Percentiles rank a stretch among this genome's conserved stretches.
Conservation (phyloP, 1,140 invertebrate species). For the Patella vulgata region DNA sequence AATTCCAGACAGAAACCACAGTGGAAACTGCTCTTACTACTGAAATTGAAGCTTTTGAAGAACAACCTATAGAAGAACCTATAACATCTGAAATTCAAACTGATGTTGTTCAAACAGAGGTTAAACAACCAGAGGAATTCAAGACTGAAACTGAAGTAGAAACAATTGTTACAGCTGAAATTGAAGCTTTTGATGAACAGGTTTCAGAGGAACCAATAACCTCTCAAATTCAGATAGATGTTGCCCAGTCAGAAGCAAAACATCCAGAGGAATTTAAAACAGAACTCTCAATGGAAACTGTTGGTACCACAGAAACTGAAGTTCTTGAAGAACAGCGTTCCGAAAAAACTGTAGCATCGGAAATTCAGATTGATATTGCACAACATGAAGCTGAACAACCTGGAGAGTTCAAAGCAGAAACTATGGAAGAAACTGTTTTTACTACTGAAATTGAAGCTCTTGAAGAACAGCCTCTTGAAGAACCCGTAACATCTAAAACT, state of each 20-base stretch:
- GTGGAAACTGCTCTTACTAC: constrained; percentile 30
- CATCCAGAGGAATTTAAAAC: constrained; percentile 33
- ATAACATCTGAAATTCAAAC: constrained; percentile 32
- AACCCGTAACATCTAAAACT: constrained; percentile 26
- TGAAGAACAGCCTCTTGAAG: constrained; percentile 26
- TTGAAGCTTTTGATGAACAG: constrained; percentile 32
- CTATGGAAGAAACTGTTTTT: constrained; percentile 14
- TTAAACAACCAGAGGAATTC: constrained; percentile 30
- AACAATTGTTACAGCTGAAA: constrained; percentile 28
- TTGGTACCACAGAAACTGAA: constrained; percentile 35
- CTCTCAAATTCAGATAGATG: constrained; percentile 32
- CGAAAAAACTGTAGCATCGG: constrained; percentile 18
- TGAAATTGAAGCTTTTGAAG: constrained; percentile 35
- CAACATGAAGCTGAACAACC: constrained; percentile 17
- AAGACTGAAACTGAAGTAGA: constrained; percentile 36
- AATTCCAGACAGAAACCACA: constrained; percentile 29
- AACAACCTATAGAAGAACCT: constrained; percentile 30
- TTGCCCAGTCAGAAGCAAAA: constrained; percentile 32
- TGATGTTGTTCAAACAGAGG: constrained; percentile 35
- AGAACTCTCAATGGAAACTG: constrained; percentile 28
- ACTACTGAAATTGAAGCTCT: constrained; percentile 26
- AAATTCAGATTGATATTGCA: constrained; percentile 22
- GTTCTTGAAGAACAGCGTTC: constrained; percentile 26
- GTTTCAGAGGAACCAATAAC: constrained; percentile 20
- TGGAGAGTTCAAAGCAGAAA: constrained; percentile 19